Evolutionary conservation across 2,888 invertebrate species (phyloP), one percentile per base, ranked within the genome.

Genomic region (Steromphala cineraria): DNA sequence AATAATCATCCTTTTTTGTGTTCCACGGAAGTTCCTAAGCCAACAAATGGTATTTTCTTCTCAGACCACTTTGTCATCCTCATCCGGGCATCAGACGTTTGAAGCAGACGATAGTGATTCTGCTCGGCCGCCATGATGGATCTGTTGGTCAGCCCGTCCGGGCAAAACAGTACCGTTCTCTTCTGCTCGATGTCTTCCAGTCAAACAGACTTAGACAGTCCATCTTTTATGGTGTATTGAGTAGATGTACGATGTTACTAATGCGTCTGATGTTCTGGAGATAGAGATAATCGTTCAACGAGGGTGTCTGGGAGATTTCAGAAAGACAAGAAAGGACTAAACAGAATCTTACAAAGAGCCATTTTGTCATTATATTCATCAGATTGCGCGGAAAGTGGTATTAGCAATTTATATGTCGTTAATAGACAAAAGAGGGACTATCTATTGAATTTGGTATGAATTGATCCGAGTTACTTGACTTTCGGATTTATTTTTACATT

Each of bases 31-130:
- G 71, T 36, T 31, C 31, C 36, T 24, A 71, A 36, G 71, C 71
- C 71, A 71, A 71, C 71, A 71, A 71, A 71, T 71, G 36, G 71
- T 36, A 71, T 71, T 71, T 71, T 36, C 71, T 36, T 71, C 71
- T 71, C 71, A 71, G 71, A 71, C 71, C 71, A 71, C 71, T 71
- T 40, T 19, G 71, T 71, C 71, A 71, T 36, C 15, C 71, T 71
- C 71, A 71, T 71, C 71, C 71, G 71, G 71, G 71, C 40, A 28
- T 40, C 40, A 71, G 31, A 71, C 71, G 62, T 71, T 40, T 31
- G 36, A 19, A 36, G 71, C 71, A 71, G 71, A 71, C 71, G 71
- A 71, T 71, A 36, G n/a, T 28, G 36, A 36, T 40, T 19, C 40
- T 40, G 19, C 10, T 17, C 28, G 71, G 31, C 36, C 71, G 71